Evolutionary conservation across 2,113 vertebrate genomes (phyloP).

Genomic region (Nothocercus nigrocapillus): DNA sequence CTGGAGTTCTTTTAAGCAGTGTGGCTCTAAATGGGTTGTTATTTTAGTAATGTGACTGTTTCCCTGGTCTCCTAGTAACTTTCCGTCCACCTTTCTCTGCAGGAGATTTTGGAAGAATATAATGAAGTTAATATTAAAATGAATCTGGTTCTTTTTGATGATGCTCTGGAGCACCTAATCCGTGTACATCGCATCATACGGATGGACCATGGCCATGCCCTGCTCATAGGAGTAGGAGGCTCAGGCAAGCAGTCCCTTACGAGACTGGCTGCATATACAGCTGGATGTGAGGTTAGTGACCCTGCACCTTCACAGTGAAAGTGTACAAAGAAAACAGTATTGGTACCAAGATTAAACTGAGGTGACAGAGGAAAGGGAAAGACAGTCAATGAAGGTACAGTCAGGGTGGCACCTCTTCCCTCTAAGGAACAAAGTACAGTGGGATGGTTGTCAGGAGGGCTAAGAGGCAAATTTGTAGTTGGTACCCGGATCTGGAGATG

Average conservation of each 20-base stretch:
- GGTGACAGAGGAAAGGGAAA: fast-evolving
- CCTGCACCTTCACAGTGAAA: not conserved
- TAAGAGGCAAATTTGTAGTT: not conserved
- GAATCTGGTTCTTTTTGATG: slow-evolving; percentile 94
- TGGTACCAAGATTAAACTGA: not conserved
- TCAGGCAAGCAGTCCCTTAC: slow-evolving; percentile 95
- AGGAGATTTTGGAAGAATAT: slow-evolving; percentile 97
- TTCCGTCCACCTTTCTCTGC: not conserved
- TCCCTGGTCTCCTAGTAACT: not conserved
- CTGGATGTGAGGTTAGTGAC: slow-evolving; percentile 87
- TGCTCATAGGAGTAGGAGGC: slow-evolving; percentile 92
- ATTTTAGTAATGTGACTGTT: not conserved
- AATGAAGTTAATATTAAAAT: slow-evolving; percentile 87
- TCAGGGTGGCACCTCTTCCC: not conserved
- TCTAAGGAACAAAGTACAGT: not conserved
- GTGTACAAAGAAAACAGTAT: not conserved
- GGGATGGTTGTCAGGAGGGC: not conserved
- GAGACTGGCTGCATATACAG: slow-evolving; percentile 88
- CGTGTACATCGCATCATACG: slow-evolving; percentile 89
- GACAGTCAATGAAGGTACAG: not conserved
- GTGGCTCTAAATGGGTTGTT: not conserved
- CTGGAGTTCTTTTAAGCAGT: not conserved
- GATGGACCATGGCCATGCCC: slow-evolving; percentile 88
- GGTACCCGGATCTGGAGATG: not conserved
- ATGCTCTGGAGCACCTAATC: slow-evolving; percentile 93